Evolutionary conservation across 1,140 invertebrate species (phyloP), one percentile per base, ranked within the genome.

Genomic region (Pectinophora gossypiella): DNA sequence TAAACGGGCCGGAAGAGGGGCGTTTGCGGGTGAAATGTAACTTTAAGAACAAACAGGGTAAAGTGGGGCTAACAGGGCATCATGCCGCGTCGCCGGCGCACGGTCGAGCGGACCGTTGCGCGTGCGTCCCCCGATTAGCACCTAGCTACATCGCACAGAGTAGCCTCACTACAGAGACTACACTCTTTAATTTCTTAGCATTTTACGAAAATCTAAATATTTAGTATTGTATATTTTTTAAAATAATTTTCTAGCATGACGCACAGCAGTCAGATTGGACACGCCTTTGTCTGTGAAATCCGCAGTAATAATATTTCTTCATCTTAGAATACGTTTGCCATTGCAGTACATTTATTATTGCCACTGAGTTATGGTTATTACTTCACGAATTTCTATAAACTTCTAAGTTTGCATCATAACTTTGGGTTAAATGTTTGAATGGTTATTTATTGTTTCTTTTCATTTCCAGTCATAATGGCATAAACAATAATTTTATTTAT

Each of bases 1-100:
- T 73, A 75, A 83, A 56, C 65, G 61, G 48, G 63, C 69, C 78
- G 82, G 79, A 85, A 80, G 71, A 72, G 71, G 64, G 64, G 61
- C 65, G 72, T 82, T 82, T 71, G 63, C 65, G 62, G 74, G 74
- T 69, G 65, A 72, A 79, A 81, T 65, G 68, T 83, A 84, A 84
- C 55, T 54, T 58, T 61, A 67, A 76, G 64, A 63, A 73, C 68
- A 80, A 85, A 85, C 52, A 85, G 69, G 70, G 68, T 72, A 72
- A 73, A 71, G 72, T 79, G 72, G 68, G 68, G 47, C 67, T 76
- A 74, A 73, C 67, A 63, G 68, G 70, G 53, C 56, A 64, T 59
- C 54, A 59, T 54, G 70, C 59, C 61, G 65, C 56, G 61, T 40
- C 45, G 47, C 23, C 46, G 40, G 23, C 53, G 58, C 55, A 69